These are phyloP conservation scores for Meghimatium bilineatum DNA, from an alignment of 2,888 invertebrate genomes.

Conservation along the genomic window DNA sequence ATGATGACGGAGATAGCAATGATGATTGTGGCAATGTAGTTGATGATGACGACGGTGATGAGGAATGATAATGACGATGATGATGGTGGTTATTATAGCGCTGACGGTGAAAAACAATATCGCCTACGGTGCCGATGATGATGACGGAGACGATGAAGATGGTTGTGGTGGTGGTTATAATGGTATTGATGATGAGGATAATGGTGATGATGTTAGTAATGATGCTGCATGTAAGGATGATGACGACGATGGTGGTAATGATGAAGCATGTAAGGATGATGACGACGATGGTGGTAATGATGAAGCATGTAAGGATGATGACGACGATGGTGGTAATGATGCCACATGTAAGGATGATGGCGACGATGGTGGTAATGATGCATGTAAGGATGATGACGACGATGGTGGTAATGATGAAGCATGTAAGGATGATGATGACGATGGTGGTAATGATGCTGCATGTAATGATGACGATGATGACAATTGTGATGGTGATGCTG, in stretches of 20 bases:
- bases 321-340: not conserved
- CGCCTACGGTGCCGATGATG: not conserved
- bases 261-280: not conserved
- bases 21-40: not conserved
- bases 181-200: not conserved
- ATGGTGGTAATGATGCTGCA: not conserved
- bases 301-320: not conserved
- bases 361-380: not conserved
- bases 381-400: slow-evolving; percentile 35
- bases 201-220: slow-evolving; percentile 5
- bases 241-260: not conserved
- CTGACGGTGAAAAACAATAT: not conserved
- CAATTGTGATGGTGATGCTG: too few relatives aligned
- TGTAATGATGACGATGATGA: too few relatives aligned
- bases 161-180: not conserved
- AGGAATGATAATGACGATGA: not conserved
- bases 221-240: not conserved
- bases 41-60: slow-evolving; percentile 12
- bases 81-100: not conserved
- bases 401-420: slow-evolving; percentile 29
- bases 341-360: not conserved
- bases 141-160: slow-evolving; percentile 2
- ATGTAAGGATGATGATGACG: not conserved
- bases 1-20: not conserved
- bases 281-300: not conserved